These are phyloP conservation scores for Poecilia latipinna DNA, from an alignment of 2,113 vertebrate species.

Conservation along the genomic window DNA sequence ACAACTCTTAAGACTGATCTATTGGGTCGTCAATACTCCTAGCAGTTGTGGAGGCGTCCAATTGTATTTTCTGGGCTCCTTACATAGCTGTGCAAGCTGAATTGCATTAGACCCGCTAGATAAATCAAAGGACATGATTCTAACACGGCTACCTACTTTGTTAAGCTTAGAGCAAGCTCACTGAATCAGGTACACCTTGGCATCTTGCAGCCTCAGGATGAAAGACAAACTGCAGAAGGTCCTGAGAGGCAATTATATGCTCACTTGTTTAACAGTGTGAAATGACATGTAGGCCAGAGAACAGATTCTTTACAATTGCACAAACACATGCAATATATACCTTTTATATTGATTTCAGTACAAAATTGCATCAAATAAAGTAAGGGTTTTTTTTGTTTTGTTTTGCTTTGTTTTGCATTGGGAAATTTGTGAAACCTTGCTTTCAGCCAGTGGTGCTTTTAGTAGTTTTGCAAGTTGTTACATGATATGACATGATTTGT, in stretches of 20 bases:
- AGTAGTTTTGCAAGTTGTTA: too few relatives aligned
- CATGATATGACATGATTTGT: too few relatives aligned
- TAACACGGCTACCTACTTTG: not conserved
- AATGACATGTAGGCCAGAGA: not conserved
- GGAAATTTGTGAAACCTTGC: too few relatives aligned
- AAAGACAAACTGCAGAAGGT: not conserved
- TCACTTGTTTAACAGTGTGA: not conserved
- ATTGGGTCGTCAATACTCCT: conserved; percentile 1
- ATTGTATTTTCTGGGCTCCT: not conserved
- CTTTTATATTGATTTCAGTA: too few relatives aligned
- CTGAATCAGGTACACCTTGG: not conserved
- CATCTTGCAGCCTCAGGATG: not conserved
- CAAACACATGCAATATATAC: not conserved
- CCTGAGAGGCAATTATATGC: not conserved
- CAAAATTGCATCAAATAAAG: too few relatives aligned
- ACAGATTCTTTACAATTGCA: not conserved
- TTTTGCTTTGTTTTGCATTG: too few relatives aligned
- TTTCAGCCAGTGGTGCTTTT: too few relatives aligned
- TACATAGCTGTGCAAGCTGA: not conserved
- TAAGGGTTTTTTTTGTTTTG: too few relatives aligned
- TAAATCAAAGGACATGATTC: conserved; percentile 6
- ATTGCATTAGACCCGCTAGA: not conserved
- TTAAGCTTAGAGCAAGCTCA: not conserved
- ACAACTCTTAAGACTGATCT: conserved; percentile 8
- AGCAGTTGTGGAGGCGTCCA: not conserved